Percentiles rank a stretch among this genome's conserved stretches.
Evolutionary conservation across 2,797 vertebrate genomes (phyloP).

Genomic region (Columba guinea): DNA sequence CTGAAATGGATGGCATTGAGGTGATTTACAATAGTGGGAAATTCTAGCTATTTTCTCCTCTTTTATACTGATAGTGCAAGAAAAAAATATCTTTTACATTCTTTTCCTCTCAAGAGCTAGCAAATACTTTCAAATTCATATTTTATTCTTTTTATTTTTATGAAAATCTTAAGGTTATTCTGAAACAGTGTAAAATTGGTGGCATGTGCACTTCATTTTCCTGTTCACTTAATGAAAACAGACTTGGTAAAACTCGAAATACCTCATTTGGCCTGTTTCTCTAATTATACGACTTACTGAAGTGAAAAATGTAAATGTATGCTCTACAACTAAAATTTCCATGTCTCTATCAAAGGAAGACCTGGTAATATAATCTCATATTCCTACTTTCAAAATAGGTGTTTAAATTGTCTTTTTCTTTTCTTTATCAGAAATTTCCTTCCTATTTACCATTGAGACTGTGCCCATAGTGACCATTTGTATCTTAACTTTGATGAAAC

Average conservation of each 20-base stretch:
- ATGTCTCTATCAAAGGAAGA: background rate
- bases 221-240: slow-evolving; percentile 59
- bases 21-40: background rate
- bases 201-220: slow-evolving; percentile 46
- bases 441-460: background rate
- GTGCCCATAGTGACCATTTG: background rate
- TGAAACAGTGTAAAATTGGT: slow-evolving; percentile 11
- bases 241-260: slow-evolving; percentile 37
- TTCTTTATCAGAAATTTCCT: background rate
- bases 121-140: background rate
- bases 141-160: background rate
- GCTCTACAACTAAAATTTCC: slow-evolving; percentile 31
- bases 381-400: background rate
- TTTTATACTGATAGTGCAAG: background rate
- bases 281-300: slow-evolving; percentile 52
- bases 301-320: slow-evolving; percentile 43
- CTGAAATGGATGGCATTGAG: background rate
- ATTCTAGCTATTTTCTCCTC: background rate
- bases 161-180: slow-evolving; percentile 36
- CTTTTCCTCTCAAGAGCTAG: background rate
- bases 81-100: background rate
- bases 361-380: rapidly evolving
- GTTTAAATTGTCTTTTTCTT: background rate
- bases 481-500: background rate
- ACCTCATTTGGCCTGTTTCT: background rate